Conservation (phyloP, 2,888 invertebrate species). For the Epinotia bilunana region DNA sequence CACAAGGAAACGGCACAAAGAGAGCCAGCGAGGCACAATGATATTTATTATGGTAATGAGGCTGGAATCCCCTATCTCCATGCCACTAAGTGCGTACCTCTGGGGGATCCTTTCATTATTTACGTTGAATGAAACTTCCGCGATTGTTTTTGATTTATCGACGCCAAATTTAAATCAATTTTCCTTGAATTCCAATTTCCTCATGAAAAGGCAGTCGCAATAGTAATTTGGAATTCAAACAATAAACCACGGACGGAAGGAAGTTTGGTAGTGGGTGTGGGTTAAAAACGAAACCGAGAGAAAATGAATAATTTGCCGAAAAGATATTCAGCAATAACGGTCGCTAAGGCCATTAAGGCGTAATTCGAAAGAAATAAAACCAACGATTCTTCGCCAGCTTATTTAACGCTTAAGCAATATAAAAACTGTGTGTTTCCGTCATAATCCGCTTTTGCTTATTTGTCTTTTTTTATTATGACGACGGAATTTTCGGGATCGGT, state of each 20-base stretch:
- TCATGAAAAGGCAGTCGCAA: slow-evolving; percentile 46
- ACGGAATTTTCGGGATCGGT: background rate
- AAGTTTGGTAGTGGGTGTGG: slow-evolving; percentile 46
- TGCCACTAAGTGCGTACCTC: slow-evolving; percentile 39
- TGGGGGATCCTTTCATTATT: slow-evolving; percentile 34
- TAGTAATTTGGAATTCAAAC: slow-evolving; percentile 50
- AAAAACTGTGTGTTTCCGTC: slow-evolving; percentile 25
- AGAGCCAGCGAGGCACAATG: slow-evolving; percentile 26
- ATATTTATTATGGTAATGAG: slow-evolving; percentile 43
- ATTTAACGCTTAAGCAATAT: slow-evolving; percentile 53
- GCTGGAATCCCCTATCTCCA: slow-evolving; percentile 35
- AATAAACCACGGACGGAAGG: slow-evolving; percentile 49
- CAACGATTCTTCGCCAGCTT: slow-evolving; percentile 59
- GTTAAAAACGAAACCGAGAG: slow-evolving; percentile 50
- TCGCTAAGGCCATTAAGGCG: slow-evolving; percentile 57
- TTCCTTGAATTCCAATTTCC: slow-evolving; percentile 44
- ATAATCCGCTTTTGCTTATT: slow-evolving; percentile 26
- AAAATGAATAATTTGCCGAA: slow-evolving; percentile 64
- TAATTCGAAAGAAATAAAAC: slow-evolving; percentile 65
- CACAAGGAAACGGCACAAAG: slow-evolving; percentile 18
- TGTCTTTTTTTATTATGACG: background rate
- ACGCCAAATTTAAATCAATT: slow-evolving; percentile 47
- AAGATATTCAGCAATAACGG: slow-evolving; percentile 59
- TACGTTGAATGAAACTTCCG: slow-evolving; percentile 38
- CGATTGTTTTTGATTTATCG: slow-evolving; percentile 43